Evolutionary conservation across 2,888 invertebrate genomes (phyloP).

Genomic region (Ornithoptera priamus): DNA sequence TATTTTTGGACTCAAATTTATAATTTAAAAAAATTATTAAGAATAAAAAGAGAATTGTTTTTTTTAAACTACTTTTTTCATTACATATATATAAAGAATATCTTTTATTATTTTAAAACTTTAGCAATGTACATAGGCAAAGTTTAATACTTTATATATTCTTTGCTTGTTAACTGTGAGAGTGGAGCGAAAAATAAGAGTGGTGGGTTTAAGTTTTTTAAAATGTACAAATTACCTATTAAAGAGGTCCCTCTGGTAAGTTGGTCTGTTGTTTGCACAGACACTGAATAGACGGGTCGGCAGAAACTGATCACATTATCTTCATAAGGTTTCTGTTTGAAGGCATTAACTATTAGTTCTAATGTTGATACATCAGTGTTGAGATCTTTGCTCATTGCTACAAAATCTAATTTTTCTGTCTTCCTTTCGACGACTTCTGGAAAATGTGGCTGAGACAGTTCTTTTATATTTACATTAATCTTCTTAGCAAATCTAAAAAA

Average conservation of each 20-base stretch:
- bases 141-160: no score
- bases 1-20: no score
- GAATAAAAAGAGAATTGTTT: no score
- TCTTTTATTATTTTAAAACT: no score
- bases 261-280: constrained; percentile 84
- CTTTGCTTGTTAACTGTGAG: no score
- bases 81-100: no score
- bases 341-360: constrained; percentile 85
- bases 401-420: constrained; percentile 44
- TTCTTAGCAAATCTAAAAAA: constrained; percentile 66
- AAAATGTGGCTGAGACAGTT: constrained; percentile 64
- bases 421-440: constrained; percentile 56
- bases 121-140: no score
- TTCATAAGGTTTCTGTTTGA: constrained; percentile 84
- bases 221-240: constrained; percentile 70
- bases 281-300: constrained; percentile 87
- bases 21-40: no score
- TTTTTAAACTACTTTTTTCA: no score
- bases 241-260: constrained; percentile 81
- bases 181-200: no score
- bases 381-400: constrained; percentile 65
- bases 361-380: constrained; percentile 82
- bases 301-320: constrained; percentile 85
- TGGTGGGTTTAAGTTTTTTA: no score
- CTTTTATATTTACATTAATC: constrained; percentile 63